Evolutionary conservation across 2,113 vertebrate species (phyloP), one percentile per base, ranked within the genome.

Genomic region (Catharus minimus): DNA sequence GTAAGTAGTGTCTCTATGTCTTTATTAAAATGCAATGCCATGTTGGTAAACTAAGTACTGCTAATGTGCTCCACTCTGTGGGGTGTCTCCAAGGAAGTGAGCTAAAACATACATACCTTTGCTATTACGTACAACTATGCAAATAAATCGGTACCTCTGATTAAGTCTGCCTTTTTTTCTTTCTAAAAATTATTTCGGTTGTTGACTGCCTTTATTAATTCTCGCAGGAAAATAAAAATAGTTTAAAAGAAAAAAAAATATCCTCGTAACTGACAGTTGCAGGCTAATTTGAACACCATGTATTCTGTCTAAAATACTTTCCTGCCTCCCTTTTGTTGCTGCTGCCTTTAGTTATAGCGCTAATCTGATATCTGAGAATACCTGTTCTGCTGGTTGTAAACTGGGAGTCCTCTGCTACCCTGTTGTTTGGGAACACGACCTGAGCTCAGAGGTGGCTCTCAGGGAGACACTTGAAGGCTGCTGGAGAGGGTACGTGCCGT

Each of bases 201-300:
- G 10, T 81, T 69, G 23, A 53, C 8, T 44, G 28, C 18, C 64
- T 69, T 24, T 21, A 43, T 5, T 66, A 39, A 55, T 75, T 58
- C 23, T 57, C 38, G 19, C 6, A 71, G 19, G 11, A 15, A 49
- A 61, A 57, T 38, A 52, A 33, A 43, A 55, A n/a, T 13, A 1
- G 2, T 62, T 84, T n/a, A 30, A 49, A 56, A 58, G 5, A 30
- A 58, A 82, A 76, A 53, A 41, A 32, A 5, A 38, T 38, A 33
- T 44, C n/a, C 2, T 24, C 7, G 7, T 44, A 65, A 41, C 14
- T 3, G 1, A 27, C 64, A 56, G 0, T 0, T 56, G 11, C 32
- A 43, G 27, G 5, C 23, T 78, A 14, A 33, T 79, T 53, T 67
- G 44, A 79, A 23, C 38, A 47, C 32, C 21, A 39, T 9, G 20